phyloP scores from a whole-genome alignment of 2,113 vertebrate genomes.

The Laticauda laticaudata region DNA sequence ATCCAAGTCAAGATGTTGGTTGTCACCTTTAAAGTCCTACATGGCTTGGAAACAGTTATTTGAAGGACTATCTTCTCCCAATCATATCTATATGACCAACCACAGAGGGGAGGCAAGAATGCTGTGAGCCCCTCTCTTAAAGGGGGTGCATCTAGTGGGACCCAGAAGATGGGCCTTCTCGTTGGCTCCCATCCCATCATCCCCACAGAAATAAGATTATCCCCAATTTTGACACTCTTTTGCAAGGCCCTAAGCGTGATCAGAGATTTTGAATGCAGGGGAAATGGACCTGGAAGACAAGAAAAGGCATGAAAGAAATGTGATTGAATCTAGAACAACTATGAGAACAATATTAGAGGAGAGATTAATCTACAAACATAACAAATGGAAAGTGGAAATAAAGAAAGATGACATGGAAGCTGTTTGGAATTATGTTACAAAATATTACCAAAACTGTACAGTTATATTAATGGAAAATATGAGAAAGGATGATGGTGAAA shows the following conservation, averaged over 20 bases:
- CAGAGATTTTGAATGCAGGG: neutral
- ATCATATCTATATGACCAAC: neutral
- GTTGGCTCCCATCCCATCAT: neutral
- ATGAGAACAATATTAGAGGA: neutral
- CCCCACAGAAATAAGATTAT: neutral
- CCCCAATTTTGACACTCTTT: neutral
- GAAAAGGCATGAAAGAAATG: neutral
- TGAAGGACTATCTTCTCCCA: neutral
- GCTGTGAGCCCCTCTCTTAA: neutral
- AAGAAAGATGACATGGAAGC: neutral
- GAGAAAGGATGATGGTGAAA: neutral
- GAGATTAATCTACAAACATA: neutral
- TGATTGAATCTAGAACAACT: neutral
- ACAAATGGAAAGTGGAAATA: neutral
- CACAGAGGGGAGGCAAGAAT: neutral
- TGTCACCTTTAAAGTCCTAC: neutral
- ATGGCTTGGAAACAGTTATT: neutral
- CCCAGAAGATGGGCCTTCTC: neutral
- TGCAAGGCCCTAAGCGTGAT: neutral
- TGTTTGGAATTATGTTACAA: neutral
- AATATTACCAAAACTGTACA: neutral
- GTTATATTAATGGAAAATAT: neutral
- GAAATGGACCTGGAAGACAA: neutral
- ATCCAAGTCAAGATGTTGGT: neutral
- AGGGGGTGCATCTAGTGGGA: neutral